These are phyloP conservation scores for Galleria mellonella DNA, from an alignment of 1,140 invertebrate genomes.

Conservation along the genomic window DNA sequence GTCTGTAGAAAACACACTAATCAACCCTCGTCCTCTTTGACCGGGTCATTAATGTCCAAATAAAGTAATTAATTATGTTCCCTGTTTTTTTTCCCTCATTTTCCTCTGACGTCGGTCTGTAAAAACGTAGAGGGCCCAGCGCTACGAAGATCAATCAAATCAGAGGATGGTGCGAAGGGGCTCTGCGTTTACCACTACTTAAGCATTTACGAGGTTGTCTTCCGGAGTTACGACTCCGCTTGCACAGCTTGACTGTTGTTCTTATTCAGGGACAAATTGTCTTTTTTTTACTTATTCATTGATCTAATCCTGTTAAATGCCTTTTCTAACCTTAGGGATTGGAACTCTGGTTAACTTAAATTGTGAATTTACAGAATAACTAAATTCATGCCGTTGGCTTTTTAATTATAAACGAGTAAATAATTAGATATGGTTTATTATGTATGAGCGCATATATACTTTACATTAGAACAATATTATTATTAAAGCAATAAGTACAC, in stretches of 20 bases:
- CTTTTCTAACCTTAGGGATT: not conserved
- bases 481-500: too few relatives aligned
- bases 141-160: conserved; percentile 64
- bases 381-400: too few relatives aligned
- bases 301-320: conserved; percentile 20
- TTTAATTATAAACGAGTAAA: too few relatives aligned
- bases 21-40: conserved; percentile 52
- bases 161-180: conserved; percentile 38
- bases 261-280: conserved; percentile 24
- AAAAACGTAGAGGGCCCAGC: conserved; percentile 45
- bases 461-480: too few relatives aligned
- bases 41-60: conserved; percentile 66
- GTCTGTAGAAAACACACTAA: conserved; percentile 46
- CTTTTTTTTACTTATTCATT: conserved; percentile 26
- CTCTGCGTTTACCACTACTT: conserved; percentile 40
- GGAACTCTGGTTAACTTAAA: not conserved
- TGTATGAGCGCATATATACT: too few relatives aligned
- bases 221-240: conserved; percentile 40
- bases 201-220: conserved; percentile 52
- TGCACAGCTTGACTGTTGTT: conserved; percentile 33
- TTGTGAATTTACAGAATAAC: too few relatives aligned
- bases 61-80: conserved; percentile 70
- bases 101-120: conserved; percentile 44
- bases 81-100: conserved; percentile 51
- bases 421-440: too few relatives aligned